Conservation (phyloP, 2,797 vertebrate species). For the Danio kyathit region DNA sequence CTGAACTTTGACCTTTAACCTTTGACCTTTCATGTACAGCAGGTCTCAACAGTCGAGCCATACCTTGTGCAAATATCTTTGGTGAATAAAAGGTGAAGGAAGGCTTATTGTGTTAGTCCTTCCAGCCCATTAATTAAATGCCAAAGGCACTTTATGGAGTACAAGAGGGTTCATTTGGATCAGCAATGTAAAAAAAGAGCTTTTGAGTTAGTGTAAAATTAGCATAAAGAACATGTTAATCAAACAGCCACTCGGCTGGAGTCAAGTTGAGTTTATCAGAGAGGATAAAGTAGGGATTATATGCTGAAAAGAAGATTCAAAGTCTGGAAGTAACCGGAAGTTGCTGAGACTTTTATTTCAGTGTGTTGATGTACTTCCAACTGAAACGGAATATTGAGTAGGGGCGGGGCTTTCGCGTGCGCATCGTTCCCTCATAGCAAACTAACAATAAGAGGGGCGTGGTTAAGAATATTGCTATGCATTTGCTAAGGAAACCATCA, state of each 20-base stretch:
- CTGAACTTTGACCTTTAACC: conserved; percentile 48
- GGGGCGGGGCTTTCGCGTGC: too few relatives aligned
- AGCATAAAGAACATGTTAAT: conserved; percentile 59
- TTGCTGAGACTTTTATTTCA: too few relatives aligned
- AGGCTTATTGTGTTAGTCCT: conserved; percentile 15
- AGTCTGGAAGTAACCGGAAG: too few relatives aligned
- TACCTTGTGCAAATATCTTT: conserved; percentile 42
- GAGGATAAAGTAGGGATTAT: conserved; percentile 57
- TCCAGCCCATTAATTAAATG: conserved; percentile 25
- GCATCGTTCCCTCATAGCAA: too few relatives aligned
- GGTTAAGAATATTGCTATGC: too few relatives aligned
- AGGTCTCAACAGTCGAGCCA: conserved; percentile 46
- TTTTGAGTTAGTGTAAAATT: conserved; percentile 57
- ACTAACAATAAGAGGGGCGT: too few relatives aligned
- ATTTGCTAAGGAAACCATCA: too few relatives aligned
- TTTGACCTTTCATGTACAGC: conserved; percentile 44
- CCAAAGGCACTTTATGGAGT: conserved; percentile 21
- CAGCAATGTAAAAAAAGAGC: conserved; percentile 36
- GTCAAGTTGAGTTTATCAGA: conserved; percentile 70
- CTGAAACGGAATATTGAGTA: too few relatives aligned
- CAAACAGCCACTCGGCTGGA: conserved; percentile 82
- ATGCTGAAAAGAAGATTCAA: conserved; percentile 9
- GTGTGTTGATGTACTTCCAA: too few relatives aligned
- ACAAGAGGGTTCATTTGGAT: conserved; percentile 48
- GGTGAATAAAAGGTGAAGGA: conserved; percentile 33